Conservation (phyloP, 2,113 vertebrate genomes). For the Larimichthys crocea region DNA sequence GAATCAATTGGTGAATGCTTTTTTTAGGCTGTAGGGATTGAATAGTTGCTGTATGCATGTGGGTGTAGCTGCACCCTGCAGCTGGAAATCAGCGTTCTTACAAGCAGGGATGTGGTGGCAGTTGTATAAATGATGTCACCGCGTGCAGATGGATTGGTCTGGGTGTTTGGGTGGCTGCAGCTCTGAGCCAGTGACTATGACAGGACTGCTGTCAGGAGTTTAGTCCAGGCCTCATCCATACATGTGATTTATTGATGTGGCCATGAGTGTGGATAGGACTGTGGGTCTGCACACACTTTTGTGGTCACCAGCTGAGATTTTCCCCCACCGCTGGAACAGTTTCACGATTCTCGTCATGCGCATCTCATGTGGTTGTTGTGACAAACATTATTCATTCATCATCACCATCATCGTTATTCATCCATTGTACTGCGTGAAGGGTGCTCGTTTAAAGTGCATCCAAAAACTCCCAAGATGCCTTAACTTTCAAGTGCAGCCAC, state of each 20-base stretch:
- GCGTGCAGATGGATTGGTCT: slow-evolving; percentile 57
- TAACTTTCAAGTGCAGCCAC: slow-evolving; percentile 29
- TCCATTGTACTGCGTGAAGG: slow-evolving; percentile 35
- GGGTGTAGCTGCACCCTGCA: slow-evolving; percentile 52
- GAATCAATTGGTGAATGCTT: slow-evolving; percentile 15
- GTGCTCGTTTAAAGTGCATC: slow-evolving; percentile 56
- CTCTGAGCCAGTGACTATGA: slow-evolving; percentile 49
- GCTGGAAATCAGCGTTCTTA: slow-evolving; percentile 60
- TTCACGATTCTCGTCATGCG: slow-evolving; percentile 37
- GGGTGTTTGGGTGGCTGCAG: slow-evolving; percentile 55
- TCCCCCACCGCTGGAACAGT: slow-evolving; percentile 33
- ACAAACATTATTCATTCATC: slow-evolving; percentile 65
- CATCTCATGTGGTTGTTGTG: slow-evolving; percentile 57
- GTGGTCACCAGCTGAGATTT: slow-evolving; percentile 53
- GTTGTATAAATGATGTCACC: slow-evolving; percentile 72
- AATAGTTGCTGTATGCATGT: slow-evolving; percentile 19
- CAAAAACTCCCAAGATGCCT: slow-evolving; percentile 49
- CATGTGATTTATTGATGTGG: slow-evolving; percentile 67
- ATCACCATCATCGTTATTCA: slow-evolving; percentile 38
- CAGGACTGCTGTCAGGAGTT: slow-evolving; percentile 64
- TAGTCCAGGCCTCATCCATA: slow-evolving; percentile 38
- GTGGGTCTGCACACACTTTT: slow-evolving; percentile 54
- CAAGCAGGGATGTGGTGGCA: slow-evolving; percentile 66
- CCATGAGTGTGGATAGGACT: slow-evolving; percentile 50
- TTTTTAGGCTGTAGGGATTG: slow-evolving; percentile 3